These are phyloP conservation scores for Orchesellides sinensis DNA, from an alignment of 2,888 invertebrate species.

Conservation along the genomic window DNA sequence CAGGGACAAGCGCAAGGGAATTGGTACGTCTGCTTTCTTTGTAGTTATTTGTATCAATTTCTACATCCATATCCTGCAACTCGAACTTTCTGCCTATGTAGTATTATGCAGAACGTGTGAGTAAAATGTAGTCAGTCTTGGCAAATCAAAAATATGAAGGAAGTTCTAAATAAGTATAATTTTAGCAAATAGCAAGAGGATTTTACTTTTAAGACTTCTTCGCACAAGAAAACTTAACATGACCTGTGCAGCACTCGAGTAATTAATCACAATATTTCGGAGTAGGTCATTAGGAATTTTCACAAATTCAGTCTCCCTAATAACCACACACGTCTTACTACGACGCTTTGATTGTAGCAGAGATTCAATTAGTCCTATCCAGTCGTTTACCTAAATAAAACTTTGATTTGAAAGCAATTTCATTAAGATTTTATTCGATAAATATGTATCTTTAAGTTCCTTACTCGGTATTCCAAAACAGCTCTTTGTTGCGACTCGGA, in stretches of 20 bases:
- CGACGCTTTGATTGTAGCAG: constrained; percentile 34
- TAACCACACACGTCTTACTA: constrained; percentile 47
- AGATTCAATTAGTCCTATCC: constrained; percentile 52
- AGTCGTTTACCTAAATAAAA: constrained; percentile 41
- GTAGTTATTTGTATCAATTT: background rate
- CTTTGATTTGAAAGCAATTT: background rate
- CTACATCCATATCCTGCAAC: background rate
- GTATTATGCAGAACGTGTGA: too few species aligned
- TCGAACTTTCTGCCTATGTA: constrained; percentile 26
- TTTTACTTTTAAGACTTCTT: background rate
- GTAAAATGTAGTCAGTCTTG: background rate
- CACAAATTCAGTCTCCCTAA: constrained; percentile 43
- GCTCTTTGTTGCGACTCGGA: constrained; percentile 19
- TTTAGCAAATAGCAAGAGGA: background rate
- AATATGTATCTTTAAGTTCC: background rate
- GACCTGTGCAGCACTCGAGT: constrained; percentile 30
- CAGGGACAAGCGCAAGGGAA: constrained; percentile 39
- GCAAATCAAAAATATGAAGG: background rate
- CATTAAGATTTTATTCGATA: background rate
- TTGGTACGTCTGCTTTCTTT: constrained; percentile 25
- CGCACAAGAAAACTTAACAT: constrained; percentile 32
- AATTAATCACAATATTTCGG: constrained; percentile 29
- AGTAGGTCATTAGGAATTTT: constrained; percentile 48
- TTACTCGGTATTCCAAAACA: constrained; percentile 32
- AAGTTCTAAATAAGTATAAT: background rate